phyloP scores from a whole-genome alignment of 2,113 vertebrate species.

The Actinemys pallida region DNA sequence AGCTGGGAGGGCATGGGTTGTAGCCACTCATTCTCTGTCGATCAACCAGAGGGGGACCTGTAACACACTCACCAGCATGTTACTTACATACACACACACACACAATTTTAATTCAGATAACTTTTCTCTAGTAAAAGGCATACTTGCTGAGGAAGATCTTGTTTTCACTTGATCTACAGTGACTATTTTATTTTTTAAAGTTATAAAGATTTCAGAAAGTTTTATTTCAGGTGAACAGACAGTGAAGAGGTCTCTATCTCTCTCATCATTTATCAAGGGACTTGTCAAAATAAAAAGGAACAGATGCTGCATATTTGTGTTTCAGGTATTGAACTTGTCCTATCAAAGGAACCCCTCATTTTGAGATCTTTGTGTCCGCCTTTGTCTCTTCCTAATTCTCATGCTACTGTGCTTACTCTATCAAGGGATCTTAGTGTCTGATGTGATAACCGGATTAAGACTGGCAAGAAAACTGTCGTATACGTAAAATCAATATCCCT shows the following conservation, averaged over 20 bases:
- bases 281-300: conserved; percentile 60
- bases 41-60: neutral
- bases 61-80: neutral
- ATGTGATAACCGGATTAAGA: conserved; percentile 52
- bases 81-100: neutral
- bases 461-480: conserved; percentile 47
- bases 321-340: conserved; percentile 59
- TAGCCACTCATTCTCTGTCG: neutral
- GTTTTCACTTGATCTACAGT: conserved; percentile 17
- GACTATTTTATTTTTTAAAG: conserved; percentile 38
- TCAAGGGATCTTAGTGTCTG: conserved; percentile 22
- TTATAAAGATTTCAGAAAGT: conserved; percentile 32
- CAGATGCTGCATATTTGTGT: conserved; percentile 2
- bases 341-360: conserved; percentile 50
- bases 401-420: conserved; percentile 36
- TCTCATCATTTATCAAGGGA: conserved; percentile 51
- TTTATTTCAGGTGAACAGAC: conserved; percentile 33
- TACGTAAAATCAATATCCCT: conserved; percentile 63
- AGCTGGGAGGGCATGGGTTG: neutral
- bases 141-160: neutral
- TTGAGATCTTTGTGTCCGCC: conserved; percentile 24
- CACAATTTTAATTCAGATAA: neutral
- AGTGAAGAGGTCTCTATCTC: conserved; percentile 31
- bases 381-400: conserved; percentile 48
- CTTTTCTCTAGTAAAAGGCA: neutral